These are phyloP conservation scores for Alcedo atthis DNA, from an alignment of 2,797 vertebrate species.

Conservation along the genomic window DNA sequence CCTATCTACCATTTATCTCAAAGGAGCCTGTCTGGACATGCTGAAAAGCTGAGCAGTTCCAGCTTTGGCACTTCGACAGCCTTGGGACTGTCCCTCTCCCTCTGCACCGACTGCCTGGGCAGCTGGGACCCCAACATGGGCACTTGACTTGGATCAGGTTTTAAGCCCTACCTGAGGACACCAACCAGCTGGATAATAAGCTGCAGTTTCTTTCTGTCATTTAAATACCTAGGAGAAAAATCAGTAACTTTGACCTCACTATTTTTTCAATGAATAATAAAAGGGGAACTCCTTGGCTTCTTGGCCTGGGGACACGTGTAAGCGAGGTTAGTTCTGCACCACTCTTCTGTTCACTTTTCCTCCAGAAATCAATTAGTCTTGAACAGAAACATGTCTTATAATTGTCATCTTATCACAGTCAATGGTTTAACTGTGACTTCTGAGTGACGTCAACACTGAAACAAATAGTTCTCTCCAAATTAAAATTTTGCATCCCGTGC, in stretches of 20 bases:
- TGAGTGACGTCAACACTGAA: neutral
- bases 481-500: neutral
- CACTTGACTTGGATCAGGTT: rapidly evolving
- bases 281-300: neutral
- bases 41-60: neutral
- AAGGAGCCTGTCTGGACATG: neutral
- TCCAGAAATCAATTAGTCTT: neutral
- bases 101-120: rapidly evolving
- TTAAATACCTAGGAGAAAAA: neutral
- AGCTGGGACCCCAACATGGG: neutral
- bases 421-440: neutral
- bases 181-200: neutral
- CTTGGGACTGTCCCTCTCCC: neutral
- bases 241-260: neutral
- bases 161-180: neutral
- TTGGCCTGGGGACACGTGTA: neutral
- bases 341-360: neutral
- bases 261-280: neutral
- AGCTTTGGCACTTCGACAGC: neutral
- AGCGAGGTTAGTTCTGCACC: neutral
- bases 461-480: neutral
- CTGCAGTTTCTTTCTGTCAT: neutral
- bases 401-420: neutral
- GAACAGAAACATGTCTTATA: neutral
- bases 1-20: neutral